Evolutionary conservation across 2,113 vertebrate genomes (phyloP), one percentile per base, ranked within the genome.

Genomic region (Chionomys nivalis): DNA sequence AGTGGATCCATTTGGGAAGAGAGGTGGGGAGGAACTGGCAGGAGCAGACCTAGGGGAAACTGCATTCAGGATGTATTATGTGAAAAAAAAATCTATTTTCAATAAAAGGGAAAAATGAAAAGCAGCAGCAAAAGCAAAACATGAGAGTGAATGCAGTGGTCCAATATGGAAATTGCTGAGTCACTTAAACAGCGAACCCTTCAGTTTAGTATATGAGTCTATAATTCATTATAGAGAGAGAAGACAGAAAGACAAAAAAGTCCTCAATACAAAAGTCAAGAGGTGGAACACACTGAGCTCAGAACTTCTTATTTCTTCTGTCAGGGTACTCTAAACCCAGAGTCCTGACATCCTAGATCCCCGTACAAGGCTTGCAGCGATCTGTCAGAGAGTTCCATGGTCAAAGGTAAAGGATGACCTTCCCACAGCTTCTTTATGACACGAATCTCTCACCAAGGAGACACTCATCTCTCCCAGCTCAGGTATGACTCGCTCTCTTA

Each of bases 141-240:
- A 31, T 28, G 7, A 42, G 5, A 73, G 65, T 61, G 65, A 95
- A 65, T 76, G 44, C 52, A 42, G 10, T 55, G 24, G 10, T 39
- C 87, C 93, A 52, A 21, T 87, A 91, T 66, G 88, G 42, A 85
- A 5, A 70, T 0, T 93, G 13, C 55, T 94, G 92, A 97, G 26
- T 96, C 87, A 95, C 23, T 94, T 86, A 81, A 88, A 79, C 33
- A 61, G 83, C 90, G 39, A 78, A 42, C 31, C 42, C 19, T 83
- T 72, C 58, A 86, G 79, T 10, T 21, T 94, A 23, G 83, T 42
- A 81, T 55, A 78, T 82, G 76, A 95, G 61, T 97, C 82, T 47
- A 78, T 82, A 72, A 95, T 77, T 97, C 89, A 94, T 79, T 63
- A 82, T 33, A 65, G 5, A 96, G 63, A 83, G 68, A 96, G 72